phyloP scores from a whole-genome alignment of 2,797 vertebrate species.

The Neosilurus mollespiculum region DNA sequence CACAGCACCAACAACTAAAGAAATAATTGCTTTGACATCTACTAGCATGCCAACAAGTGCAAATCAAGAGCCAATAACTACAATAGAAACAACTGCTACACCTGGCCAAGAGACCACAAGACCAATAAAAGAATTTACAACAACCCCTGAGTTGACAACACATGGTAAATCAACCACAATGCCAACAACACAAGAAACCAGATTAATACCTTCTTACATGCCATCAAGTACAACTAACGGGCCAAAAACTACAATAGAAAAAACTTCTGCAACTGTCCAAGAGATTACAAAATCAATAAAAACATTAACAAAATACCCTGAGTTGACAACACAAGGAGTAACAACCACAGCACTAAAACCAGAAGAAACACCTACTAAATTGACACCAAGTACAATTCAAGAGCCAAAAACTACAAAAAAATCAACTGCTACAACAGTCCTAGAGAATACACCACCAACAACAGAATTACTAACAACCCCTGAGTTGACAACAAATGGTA shows the following conservation, averaged over 20 bases:
- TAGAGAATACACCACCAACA: neutral
- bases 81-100: neutral
- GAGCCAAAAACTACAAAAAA: neutral
- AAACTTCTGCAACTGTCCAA: no score
- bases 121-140: neutral
- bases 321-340: no score
- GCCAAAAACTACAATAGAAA: neutral
- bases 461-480: neutral
- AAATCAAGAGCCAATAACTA: neutral
- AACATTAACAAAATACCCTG: neutral
- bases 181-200: neutral
- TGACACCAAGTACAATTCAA: neutral
- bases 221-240: neutral
- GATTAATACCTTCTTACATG: neutral
- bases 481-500: neutral
- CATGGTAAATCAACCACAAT: neutral
- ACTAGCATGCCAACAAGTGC: neutral
- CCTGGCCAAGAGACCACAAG: neutral
- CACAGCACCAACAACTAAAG: neutral
- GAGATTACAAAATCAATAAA: no score
- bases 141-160: neutral
- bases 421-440: neutral
- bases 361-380: no score
- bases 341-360: neutral
- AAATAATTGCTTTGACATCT: neutral